phyloP scores from a whole-genome alignment of 2,888 invertebrate genomes.

The Copidosoma aretas region DNA sequence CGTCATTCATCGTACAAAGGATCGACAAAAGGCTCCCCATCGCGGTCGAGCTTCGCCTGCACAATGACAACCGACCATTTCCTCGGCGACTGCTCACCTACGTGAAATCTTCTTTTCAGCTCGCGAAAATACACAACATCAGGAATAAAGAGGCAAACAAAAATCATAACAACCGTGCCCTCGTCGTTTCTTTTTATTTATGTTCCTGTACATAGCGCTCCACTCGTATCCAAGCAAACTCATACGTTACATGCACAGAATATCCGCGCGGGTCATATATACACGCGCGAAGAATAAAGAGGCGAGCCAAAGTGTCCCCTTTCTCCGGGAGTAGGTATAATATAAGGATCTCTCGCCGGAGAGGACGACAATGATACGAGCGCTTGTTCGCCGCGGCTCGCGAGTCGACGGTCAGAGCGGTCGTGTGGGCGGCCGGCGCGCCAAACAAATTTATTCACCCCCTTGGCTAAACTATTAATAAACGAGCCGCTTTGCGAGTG shows the following conservation, averaged over 20 bases:
- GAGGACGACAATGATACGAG: neutral
- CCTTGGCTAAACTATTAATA: conserved; percentile 50
- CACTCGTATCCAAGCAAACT: too few relatives aligned
- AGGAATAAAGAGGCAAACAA: neutral
- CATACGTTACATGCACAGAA: neutral
- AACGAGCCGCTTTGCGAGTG: conserved; percentile 23
- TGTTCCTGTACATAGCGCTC: too few relatives aligned
- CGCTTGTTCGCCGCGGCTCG: neutral
- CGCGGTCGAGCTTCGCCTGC: conserved; percentile 14
- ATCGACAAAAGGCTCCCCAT: conserved; percentile 23
- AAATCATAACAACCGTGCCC: neutral
- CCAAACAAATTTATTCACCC: conserved; percentile 50
- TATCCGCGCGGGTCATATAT: neutral
- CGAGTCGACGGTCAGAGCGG: too few relatives aligned
- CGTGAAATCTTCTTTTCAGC: conserved; percentile 23
- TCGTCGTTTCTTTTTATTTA: neutral
- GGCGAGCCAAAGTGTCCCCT: neutral
- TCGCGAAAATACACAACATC: conserved; percentile 5
- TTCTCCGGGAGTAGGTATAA: neutral
- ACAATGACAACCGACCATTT: conserved; percentile 19
- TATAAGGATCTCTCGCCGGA: neutral
- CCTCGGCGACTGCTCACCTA: conserved; percentile 7
- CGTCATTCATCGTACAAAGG: conserved; percentile 26
- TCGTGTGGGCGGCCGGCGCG: conserved; percentile 46
- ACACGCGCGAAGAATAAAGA: neutral